phyloP scores from a whole-genome alignment of 2,888 invertebrate genomes.

The Melangyna quadrimaculata region DNA sequence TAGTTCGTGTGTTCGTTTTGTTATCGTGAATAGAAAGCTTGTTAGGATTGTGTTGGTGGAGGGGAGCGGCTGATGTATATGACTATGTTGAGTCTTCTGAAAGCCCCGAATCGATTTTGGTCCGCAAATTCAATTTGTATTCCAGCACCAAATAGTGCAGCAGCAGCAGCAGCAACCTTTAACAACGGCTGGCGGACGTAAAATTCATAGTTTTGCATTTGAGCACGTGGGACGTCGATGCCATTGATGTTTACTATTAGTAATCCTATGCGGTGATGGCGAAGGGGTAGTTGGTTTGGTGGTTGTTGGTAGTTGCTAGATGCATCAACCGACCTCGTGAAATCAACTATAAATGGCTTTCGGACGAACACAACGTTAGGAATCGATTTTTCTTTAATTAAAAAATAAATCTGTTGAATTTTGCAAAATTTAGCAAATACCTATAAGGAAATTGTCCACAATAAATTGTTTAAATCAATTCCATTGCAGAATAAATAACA shows the following conservation, averaged over 20 bases:
- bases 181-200: neutral
- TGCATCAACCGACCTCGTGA: conserved; percentile 3
- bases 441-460: neutral
- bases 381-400: conserved; percentile 12
- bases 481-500: neutral
- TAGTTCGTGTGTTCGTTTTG: neutral
- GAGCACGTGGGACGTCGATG: conserved; percentile 15
- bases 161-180: neutral
- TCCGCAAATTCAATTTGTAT: conserved; percentile 45
- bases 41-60: no score
- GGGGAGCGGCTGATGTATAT: neutral
- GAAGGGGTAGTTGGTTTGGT: no score
- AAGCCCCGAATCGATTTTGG: conserved; percentile 26
- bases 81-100: neutral
- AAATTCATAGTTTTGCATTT: conserved; percentile 17
- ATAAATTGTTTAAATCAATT: neutral
- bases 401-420: conserved; percentile 9
- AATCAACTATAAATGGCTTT: conserved; percentile 5
- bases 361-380: neutral
- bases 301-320: neutral
- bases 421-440: neutral
- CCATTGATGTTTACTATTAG: conserved; percentile 12
- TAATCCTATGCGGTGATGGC: neutral
- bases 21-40: neutral
- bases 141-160: neutral